A percentile compares a stretch with the other conserved stretches of the same genome.
These are phyloP conservation scores for Mola mola DNA, from an alignment of 2,113 vertebrate genomes.

Conservation along the genomic window DNA sequence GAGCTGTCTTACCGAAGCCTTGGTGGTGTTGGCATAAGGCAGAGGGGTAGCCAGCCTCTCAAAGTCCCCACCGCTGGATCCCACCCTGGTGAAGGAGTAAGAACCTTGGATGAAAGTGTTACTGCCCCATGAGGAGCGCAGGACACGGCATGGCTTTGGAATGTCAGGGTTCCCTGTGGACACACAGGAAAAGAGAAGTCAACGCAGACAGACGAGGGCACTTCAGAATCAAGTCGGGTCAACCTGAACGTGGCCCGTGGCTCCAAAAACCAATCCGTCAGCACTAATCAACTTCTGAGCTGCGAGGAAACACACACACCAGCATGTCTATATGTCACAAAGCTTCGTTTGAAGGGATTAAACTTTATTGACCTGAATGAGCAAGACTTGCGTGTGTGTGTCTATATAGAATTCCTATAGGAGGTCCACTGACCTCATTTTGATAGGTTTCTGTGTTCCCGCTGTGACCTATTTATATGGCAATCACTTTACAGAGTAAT, in stretches of 20 bases:
- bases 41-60: slow-evolving; percentile 94
- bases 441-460: slow-evolving; percentile 4
- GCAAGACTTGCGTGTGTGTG: slow-evolving; percentile 11
- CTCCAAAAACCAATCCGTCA: slow-evolving; percentile 13
- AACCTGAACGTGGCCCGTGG: neutral
- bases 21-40: slow-evolving; percentile 94
- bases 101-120: slow-evolving; percentile 94
- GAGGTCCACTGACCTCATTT: slow-evolving; percentile 39
- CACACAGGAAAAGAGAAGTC: neutral
- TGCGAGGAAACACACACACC: slow-evolving; percentile 30
- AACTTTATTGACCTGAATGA: slow-evolving; percentile 61
- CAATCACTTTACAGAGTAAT: slow-evolving; percentile 1
- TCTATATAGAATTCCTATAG: slow-evolving; percentile 21
- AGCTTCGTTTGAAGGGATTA: slow-evolving; percentile 63
- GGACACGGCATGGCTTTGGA: slow-evolving; percentile 94
- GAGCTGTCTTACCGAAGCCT: slow-evolving; percentile 85
- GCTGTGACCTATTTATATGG: slow-evolving; percentile 48
- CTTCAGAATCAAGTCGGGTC: neutral
- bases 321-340: slow-evolving; percentile 54
- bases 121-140: slow-evolving; percentile 97
- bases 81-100: slow-evolving; percentile 97
- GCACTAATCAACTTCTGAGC: slow-evolving; percentile 24
- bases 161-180: slow-evolving; percentile 93
- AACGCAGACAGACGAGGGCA: neutral
- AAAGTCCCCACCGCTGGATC: slow-evolving; percentile 92